Percentiles rank a stretch among this genome's conserved stretches.
These are phyloP conservation scores for Calidris pugnax DNA, from an alignment of 2,113 vertebrate genomes.

Conservation along the genomic window DNA sequence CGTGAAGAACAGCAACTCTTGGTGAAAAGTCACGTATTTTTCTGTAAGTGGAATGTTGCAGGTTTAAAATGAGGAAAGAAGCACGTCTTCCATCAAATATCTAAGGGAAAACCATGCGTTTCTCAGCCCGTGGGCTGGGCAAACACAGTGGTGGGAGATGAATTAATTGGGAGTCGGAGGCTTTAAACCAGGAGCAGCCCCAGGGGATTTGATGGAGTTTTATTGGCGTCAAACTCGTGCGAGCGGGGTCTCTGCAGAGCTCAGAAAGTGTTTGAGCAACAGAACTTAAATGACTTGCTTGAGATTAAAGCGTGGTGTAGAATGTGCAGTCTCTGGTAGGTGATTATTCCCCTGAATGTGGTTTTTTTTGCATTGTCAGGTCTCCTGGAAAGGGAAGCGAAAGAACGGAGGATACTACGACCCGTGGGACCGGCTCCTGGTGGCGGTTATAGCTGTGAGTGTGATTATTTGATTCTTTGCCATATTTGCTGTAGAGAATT, in stretches of 20 bases:
- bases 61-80: neutral
- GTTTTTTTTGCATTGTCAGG: slow-evolving; percentile 33
- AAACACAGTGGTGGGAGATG: neutral
- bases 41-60: neutral
- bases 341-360: neutral
- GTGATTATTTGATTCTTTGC: neutral
- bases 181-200: neutral
- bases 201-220: neutral
- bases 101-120: accelerated
- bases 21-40: neutral
- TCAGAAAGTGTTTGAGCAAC: neutral
- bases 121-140: neutral
- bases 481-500: neutral
- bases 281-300: no score
- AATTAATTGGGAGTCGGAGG: neutral
- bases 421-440: slow-evolving; percentile 84
- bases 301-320: accelerated
- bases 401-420: slow-evolving; percentile 69
- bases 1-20: accelerated
- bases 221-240: accelerated
- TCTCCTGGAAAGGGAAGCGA: slow-evolving; percentile 77
- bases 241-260: neutral
- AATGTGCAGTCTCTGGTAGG: neutral
- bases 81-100: neutral
- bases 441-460: slow-evolving; percentile 86